Percentiles rank a stretch among this genome's conserved stretches.
Evolutionary conservation across 2,113 vertebrate species (phyloP).

Genomic region (Poeciliopsis prolifica): DNA sequence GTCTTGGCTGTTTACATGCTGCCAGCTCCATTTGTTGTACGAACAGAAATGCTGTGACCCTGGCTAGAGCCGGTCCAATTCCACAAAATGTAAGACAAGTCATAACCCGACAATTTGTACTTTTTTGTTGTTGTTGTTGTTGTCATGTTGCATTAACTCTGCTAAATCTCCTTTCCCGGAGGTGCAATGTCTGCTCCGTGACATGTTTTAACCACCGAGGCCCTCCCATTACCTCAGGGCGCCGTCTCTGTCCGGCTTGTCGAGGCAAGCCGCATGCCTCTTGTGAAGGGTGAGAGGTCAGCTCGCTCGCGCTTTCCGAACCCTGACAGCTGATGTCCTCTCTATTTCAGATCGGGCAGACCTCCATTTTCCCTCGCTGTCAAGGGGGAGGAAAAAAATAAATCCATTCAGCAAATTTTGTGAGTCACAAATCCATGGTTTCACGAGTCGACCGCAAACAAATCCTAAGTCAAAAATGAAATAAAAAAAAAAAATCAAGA

Average conservation of each 20-base stretch:
- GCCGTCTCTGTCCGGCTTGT: conserved; percentile 35
- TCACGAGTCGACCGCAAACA: conserved; percentile 27
- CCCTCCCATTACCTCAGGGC: conserved; percentile 49
- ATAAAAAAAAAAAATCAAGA: too few species aligned
- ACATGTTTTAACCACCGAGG: conserved; percentile 26
- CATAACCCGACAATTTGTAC: conserved; percentile 34
- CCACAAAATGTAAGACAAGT: conserved; percentile 11
- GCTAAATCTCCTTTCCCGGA: conserved; percentile 32
- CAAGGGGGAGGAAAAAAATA: conserved; percentile 18
- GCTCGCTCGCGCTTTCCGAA: conserved; percentile 39
- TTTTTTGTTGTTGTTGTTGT: too few species aligned
- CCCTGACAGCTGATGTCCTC: conserved; percentile 57
- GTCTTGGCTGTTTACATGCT: neutral
- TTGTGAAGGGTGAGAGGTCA: conserved; percentile 63
- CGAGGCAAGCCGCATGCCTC: conserved; percentile 62
- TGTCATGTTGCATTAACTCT: conserved; percentile 40
- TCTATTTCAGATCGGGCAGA: conserved; percentile 56
- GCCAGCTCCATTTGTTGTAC: neutral
- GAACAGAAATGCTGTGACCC: conserved; percentile 15
- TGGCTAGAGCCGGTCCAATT: neutral
- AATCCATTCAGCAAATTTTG: conserved; percentile 54
- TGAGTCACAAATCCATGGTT: conserved; percentile 53
- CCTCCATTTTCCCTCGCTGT: conserved; percentile 55
- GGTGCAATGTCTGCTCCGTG: conserved; percentile 31
- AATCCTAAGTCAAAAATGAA: neutral